phyloP scores from a whole-genome alignment of 2,888 invertebrate species.

The Mesorhabditis belari region DNA sequence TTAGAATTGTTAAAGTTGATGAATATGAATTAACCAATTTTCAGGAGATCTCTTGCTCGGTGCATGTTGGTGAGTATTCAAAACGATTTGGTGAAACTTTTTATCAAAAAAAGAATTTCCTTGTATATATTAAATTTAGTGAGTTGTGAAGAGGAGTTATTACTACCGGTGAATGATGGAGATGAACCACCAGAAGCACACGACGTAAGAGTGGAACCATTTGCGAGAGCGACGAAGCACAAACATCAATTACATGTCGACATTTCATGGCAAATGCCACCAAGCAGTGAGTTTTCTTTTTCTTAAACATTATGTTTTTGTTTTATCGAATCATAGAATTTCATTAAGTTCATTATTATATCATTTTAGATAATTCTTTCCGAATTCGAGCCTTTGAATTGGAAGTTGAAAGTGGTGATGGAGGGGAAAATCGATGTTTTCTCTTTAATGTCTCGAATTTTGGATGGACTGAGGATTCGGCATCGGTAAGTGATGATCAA shows the following conservation, averaged over 20 bases:
- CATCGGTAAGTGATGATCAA: constrained; percentile 13
- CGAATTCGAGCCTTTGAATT: constrained; percentile 41
- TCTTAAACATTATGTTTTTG: not conserved
- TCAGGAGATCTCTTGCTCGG: constrained; percentile 38
- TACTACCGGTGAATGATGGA: constrained; percentile 12
- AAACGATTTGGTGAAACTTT: not conserved
- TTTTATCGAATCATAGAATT: not conserved
- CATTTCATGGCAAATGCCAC: constrained; percentile 51
- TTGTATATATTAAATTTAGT: constrained; percentile 18
- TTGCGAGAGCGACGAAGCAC: constrained; percentile 33
- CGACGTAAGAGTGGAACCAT: constrained; percentile 43
- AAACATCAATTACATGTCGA: constrained; percentile 45
- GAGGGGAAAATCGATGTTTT: constrained; percentile 35
- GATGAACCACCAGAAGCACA: constrained; percentile 40
- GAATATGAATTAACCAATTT: constrained; percentile 2
- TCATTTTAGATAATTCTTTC: constrained; percentile 35
- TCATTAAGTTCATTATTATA: too few species aligned
- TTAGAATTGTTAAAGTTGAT: too few species aligned
- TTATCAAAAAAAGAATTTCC: not conserved
- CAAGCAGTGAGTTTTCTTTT: constrained; percentile 29
- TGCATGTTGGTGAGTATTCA: constrained; percentile 24
- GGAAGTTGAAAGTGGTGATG: constrained; percentile 32
- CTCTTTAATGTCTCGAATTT: constrained; percentile 44
- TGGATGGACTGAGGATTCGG: constrained; percentile 14
- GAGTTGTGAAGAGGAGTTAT: constrained; percentile 29